phyloP scores from a whole-genome alignment of 2,113 vertebrate species.

The Zosterops japonicus region DNA sequence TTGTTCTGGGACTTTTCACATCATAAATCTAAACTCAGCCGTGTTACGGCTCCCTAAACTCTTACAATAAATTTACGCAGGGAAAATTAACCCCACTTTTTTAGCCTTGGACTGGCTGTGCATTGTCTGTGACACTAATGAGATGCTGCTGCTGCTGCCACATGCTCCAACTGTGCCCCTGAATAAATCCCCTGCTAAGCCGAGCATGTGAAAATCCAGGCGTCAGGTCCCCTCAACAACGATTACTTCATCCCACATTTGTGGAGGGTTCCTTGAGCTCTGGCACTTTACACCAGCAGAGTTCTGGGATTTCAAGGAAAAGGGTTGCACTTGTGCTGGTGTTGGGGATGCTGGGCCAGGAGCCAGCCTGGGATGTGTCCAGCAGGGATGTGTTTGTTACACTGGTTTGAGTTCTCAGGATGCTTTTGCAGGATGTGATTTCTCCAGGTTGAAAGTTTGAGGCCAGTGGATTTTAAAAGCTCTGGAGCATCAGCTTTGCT shows the following conservation, averaged over 20 bases:
- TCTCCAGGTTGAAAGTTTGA: not conserved
- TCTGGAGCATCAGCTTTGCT: not conserved
- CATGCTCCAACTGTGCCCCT: constrained; percentile 47
- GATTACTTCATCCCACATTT: not conserved
- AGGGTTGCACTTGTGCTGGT: too few relatives aligned
- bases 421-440: not conserved
- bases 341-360: not conserved
- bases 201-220: not conserved
- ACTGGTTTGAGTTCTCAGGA: too few relatives aligned
- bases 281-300: not conserved
- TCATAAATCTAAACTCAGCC: not conserved
- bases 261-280: not conserved
- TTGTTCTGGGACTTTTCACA: not conserved
- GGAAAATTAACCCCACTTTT: not conserved
- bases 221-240: not conserved
- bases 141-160: constrained; percentile 12
- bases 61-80: not conserved
- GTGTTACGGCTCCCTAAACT: not conserved
- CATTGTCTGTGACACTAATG: constrained; percentile 44
- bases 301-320: not conserved
- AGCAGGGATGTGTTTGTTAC: too few relatives aligned
- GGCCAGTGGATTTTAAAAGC: not conserved
- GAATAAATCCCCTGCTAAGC: constrained; percentile 47
- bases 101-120: not conserved
- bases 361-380: too few relatives aligned